Base-by-base conservation (phyloP, 2,888 invertebrate genomes). In the Melinaea menophilus region DNA sequence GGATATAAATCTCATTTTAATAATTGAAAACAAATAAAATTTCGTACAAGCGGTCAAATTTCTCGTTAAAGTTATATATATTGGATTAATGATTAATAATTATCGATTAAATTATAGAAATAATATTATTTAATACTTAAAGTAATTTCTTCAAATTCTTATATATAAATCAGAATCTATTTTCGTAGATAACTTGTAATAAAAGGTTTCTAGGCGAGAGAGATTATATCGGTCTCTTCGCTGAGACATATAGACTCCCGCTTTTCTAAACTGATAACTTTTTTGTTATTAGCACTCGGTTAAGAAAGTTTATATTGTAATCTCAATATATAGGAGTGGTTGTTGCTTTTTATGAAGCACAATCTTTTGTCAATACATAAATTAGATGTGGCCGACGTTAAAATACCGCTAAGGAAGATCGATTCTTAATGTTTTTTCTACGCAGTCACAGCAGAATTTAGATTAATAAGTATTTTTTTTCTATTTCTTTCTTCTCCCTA, bases 211-310 rank as follows among this genome's bases (percentile, higher is more conserved):
- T 31, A 31, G 31, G 31, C 22, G 31, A 31, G 7, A 31, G 51
- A 76, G 82, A 79, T 82, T 80, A 80, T 51, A 71, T 71, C 69
- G 65, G 65, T 75, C 51, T 75, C 70, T 65, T 71, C 73, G 70
- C 71, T 78, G 79, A 81, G 77, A 73, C 67, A 70, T 67, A 70
- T 73, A 72, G 70, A 71, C 72, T 72, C 70, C 69, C 75, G 72
- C 73, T 68, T 68, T 64, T 70, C 74, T 64, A 69, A 77, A 80
- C 79, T 79, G 79, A 79, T 79, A 78, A 74, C 78, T 79, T 74
- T 75, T 75, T 81, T 80, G 79, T 82, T 79, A 80, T 78, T 74
- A 72, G 74, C 66, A 64, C 64, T 65, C 71, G 62, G 69, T 75
- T 76, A 76, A 47, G 64, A 45, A 41, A 31, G 48, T 57, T 63